Base-by-base conservation (phyloP, 2,888 invertebrate genomes). In the Drosophila tanythrix region DNA sequence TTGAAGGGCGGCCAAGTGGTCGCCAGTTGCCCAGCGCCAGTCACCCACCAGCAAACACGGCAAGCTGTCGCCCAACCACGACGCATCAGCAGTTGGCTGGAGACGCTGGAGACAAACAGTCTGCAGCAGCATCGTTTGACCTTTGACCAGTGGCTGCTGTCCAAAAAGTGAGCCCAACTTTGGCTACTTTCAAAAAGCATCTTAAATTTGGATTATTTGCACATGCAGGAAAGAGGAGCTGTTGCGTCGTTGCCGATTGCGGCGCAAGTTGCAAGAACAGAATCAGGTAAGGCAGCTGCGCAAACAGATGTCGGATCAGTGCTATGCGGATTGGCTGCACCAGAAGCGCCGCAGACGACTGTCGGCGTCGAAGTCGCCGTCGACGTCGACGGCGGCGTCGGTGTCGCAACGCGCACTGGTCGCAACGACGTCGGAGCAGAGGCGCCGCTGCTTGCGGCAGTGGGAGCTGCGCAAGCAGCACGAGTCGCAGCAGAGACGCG, bases 131-230 rank as follows among this genome's bases (percentile, higher is more conserved):
- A 27, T 2, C 70, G 70, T n/a, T 11, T 73, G 51, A 76, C 58
- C 58, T 81, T 76, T 25, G 79, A 81, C 5, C 50, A 76, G 55
- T 81, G 81, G 82, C 57, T 81, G 8, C 8, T 46, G 40, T n/a
- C 31, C 18, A 81, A 81, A 21, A 81, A 46, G 80, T 81, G 15
- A 72, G 79, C 63, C 6, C n/a, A 40, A 29, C 29, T 10, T 29
- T n/a, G 11, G 2, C 21, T 21, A 21, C 21, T 21, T 21, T 21
- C 21, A 21, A 21, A 21, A 21, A 21, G 21, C 21, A 21, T 21
- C 21, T 21, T 18, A 18, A 18, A 18, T 18, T 18, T n/a, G n/a
- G 38, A 10, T 10, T n/a, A 2, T 40, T 40, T 40, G 40, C n/a
- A n/a, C 4, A 10, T 10, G 5, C 64, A 80, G 80, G 4, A 64